Evolutionary conservation across 2,888 invertebrate genomes (phyloP).

Genomic region (Lepas anatifera): DNA sequence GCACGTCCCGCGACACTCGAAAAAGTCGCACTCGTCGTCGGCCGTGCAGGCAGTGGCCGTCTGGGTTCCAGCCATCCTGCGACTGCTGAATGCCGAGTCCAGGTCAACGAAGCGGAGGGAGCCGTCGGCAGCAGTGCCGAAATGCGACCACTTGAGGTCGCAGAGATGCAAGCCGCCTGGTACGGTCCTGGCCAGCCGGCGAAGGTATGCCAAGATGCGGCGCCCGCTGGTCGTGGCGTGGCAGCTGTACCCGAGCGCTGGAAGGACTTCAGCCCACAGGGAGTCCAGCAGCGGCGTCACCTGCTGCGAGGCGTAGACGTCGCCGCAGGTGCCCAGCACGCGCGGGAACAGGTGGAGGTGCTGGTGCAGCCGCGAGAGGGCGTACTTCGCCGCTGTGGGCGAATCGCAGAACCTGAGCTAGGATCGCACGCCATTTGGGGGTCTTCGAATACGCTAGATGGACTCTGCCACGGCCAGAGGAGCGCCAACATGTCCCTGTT

Average conservation of each 20-base stretch:
- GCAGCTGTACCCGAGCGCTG: constrained; percentile 15
- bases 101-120: constrained; percentile 45
- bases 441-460: no score
- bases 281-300: constrained; percentile 28
- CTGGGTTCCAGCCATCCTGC: not conserved
- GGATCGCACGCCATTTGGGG: constrained; percentile 30
- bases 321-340: constrained; percentile 52
- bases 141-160: constrained; percentile 53
- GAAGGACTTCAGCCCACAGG: not conserved
- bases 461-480: not conserved
- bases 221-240: constrained; percentile 28
- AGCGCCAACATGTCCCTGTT: not conserved
- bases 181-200: constrained; percentile 45
- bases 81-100: constrained; percentile 42
- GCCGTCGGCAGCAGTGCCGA: constrained; percentile 41
- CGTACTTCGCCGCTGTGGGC: constrained; percentile 54
- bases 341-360: constrained; percentile 50
- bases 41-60: constrained; percentile 35
- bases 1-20: constrained; percentile 52
- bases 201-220: constrained; percentile 48
- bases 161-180: constrained; percentile 52
- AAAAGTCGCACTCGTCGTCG: constrained; percentile 53
- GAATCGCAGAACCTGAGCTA: constrained; percentile 49
- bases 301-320: constrained; percentile 52
- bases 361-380: constrained; percentile 45